A percentile compares a stretch with the other conserved stretches of the same genome.
Conservation (phyloP, 2,113 vertebrate species). For the Guaruba guarouba region DNA sequence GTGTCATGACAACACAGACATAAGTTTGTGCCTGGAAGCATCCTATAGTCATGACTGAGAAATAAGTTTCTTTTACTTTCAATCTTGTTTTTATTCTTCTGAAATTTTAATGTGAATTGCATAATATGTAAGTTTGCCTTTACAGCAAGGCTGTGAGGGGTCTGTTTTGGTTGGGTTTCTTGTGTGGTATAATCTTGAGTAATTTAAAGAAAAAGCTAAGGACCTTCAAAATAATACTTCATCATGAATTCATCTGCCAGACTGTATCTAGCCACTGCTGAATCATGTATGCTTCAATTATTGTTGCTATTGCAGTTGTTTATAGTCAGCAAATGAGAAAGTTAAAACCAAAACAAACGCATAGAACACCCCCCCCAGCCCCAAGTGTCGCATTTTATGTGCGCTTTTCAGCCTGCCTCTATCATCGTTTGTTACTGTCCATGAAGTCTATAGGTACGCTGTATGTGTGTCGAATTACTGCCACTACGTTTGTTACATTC, state of each 20-base stretch:
- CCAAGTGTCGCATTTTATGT: not conserved
- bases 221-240: not conserved
- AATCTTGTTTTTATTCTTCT: not conserved
- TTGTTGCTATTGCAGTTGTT: not conserved
- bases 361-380: not conserved
- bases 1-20: not conserved
- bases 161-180: not conserved
- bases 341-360: not conserved
- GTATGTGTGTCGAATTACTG: not conserved
- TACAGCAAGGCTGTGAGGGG: not conserved
- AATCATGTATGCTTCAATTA: not conserved
- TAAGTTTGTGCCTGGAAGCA: not conserved
- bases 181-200: not conserved
- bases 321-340: not conserved
- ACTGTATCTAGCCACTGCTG: not conserved
- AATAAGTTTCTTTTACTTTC: not conserved
- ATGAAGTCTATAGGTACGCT: fast-evolving
- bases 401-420: not conserved
- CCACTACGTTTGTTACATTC: fast-evolving
- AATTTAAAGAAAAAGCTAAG: not conserved
- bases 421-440: not conserved
- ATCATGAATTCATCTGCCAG: not conserved
- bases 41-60: not conserved
- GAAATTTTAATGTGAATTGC: not conserved
- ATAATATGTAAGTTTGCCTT: not conserved